phyloP scores from a whole-genome alignment of 1,140 invertebrate genomes.

The Atta texana region DNA sequence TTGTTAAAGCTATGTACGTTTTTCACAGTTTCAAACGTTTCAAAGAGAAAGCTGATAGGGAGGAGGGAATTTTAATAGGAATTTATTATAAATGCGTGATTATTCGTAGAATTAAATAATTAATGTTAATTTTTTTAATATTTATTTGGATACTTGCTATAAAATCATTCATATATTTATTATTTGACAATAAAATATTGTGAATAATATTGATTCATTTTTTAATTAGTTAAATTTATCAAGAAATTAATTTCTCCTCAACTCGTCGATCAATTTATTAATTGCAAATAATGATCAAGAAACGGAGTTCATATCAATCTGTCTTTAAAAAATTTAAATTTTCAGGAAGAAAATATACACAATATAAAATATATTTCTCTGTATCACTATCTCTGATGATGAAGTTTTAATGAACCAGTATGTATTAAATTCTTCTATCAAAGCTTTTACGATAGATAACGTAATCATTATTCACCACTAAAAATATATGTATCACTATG shows the following conservation, averaged over 20 bases:
- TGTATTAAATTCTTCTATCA: not conserved
- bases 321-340: constrained; percentile 15
- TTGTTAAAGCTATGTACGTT: not conserved
- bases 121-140: not conserved
- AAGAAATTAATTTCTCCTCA: not conserved
- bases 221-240: not conserved
- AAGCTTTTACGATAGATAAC: not conserved
- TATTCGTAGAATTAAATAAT: not conserved
- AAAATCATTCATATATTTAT: not conserved
- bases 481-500: not conserved
- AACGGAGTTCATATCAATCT: not conserved
- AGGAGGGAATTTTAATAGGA: not conserved
- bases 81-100: not conserved
- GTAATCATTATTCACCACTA: not conserved
- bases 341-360: not conserved
- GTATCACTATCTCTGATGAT: not conserved
- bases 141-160: not conserved
- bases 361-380: not conserved
- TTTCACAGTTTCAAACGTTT: not conserved
- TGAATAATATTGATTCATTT: not conserved
- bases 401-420: constrained; percentile 8
- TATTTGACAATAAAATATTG: not conserved
- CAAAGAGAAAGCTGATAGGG: not conserved
- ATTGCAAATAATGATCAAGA: not conserved
- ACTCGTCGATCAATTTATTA: not conserved